These are phyloP conservation scores for Nasonovia ribisnigri DNA, from an alignment of 2,888 invertebrate species.

Conservation along the genomic window DNA sequence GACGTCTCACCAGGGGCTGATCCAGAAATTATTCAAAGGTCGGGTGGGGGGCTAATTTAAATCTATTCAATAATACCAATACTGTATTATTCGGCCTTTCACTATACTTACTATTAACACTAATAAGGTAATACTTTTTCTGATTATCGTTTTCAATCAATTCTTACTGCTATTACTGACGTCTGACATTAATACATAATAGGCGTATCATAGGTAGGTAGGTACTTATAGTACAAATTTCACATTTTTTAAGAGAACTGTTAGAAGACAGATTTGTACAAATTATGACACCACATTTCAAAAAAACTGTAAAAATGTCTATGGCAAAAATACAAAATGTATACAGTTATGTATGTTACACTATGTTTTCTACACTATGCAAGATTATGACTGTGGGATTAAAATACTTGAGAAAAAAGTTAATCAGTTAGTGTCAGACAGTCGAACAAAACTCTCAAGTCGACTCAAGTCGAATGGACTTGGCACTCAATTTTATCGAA, in stretches of 20 bases:
- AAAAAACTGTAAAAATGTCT: not conserved
- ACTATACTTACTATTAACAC: not conserved
- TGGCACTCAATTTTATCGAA: too few species aligned
- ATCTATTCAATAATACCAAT: not conserved
- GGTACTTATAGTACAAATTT: not conserved
- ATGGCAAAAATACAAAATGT: not conserved
- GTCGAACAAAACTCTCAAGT: too few species aligned
- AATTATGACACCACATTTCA: not conserved
- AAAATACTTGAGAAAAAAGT: too few species aligned
- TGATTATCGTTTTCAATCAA: not conserved
- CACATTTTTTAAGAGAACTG: not conserved
- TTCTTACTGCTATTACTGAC: not conserved
- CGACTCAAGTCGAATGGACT: too few species aligned
- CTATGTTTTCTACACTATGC: too few species aligned
- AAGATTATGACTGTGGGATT: too few species aligned
- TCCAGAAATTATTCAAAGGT: not conserved
- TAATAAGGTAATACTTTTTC: not conserved
- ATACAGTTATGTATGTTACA: not conserved
- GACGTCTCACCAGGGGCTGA: not conserved
- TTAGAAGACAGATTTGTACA: not conserved
- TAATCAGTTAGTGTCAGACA: too few species aligned
- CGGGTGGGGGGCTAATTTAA: not conserved
- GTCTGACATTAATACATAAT: not conserved
- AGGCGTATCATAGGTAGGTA: not conserved
- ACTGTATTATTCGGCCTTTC: not conserved